These are phyloP conservation scores for Triops longicaudatus DNA, from an alignment of 1,140 invertebrate species.

Conservation along the genomic window DNA sequence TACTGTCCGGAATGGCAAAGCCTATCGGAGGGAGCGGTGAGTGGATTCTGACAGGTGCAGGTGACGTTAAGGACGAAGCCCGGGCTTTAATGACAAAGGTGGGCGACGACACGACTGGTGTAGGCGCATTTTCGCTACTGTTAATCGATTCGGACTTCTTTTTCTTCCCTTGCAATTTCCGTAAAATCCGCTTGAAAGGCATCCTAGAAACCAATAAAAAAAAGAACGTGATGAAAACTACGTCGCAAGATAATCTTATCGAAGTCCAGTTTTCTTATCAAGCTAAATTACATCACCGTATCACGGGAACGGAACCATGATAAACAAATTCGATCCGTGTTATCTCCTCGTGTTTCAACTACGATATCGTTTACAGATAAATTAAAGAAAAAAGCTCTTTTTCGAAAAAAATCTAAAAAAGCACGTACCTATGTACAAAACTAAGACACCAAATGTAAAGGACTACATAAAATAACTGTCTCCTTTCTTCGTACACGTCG, in stretches of 20 bases:
- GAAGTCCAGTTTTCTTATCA: neutral
- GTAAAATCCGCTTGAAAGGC: neutral
- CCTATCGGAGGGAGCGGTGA: neutral
- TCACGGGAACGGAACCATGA: too few species aligned
- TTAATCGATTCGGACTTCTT: neutral
- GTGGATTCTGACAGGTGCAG: neutral
- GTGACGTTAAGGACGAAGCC: neutral
- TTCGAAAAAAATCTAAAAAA: too few species aligned
- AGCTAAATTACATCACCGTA: too few species aligned
- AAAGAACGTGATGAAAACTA: neutral
- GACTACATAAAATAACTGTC: too few species aligned
- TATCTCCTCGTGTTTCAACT: too few species aligned
- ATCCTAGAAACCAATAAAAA: neutral
- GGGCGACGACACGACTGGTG: neutral
- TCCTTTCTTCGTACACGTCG: too few species aligned
- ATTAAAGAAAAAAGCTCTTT: too few species aligned
- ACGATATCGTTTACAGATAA: too few species aligned
- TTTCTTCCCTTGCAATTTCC: constrained; percentile 4
- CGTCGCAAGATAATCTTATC: neutral
- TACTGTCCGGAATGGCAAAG: neutral
- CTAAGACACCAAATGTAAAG: too few species aligned
- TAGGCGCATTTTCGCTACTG: neutral
- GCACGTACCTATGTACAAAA: too few species aligned
- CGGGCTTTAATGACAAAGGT: neutral
- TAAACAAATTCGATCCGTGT: too few species aligned